A percentile compares a stretch with the other conserved stretches of the same genome.
phyloP scores from a whole-genome alignment of 2,888 invertebrate species.

The Phalera bucephala region DNA sequence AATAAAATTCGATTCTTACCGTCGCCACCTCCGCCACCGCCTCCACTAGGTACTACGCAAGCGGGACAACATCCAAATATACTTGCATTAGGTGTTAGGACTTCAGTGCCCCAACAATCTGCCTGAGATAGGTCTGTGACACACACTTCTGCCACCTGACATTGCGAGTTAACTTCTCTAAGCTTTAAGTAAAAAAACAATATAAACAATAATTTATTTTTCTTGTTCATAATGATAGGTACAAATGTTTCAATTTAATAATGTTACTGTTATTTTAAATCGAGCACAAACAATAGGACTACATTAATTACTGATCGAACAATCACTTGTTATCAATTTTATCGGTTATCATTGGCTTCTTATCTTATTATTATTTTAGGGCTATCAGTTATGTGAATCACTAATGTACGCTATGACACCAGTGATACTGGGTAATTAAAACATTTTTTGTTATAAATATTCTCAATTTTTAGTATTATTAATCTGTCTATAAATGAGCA shows the following conservation, averaged over 20 bases:
- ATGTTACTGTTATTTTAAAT: slow-evolving; percentile 20
- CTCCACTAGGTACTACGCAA: slow-evolving; percentile 40
- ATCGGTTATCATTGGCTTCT: slow-evolving; percentile 46
- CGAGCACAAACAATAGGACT: slow-evolving; percentile 38
- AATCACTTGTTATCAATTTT: slow-evolving; percentile 32
- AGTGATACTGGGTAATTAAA: neutral
- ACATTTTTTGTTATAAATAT: too few species aligned
- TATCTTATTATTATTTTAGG: slow-evolving; percentile 42
- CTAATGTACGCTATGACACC: slow-evolving; percentile 12
- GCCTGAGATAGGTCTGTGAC: slow-evolving; percentile 54
- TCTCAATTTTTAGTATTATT: too few species aligned
- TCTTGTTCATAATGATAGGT: slow-evolving; percentile 17
- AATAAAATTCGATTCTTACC: too few species aligned
- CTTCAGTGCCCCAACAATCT: slow-evolving; percentile 47
- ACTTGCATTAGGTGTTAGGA: slow-evolving; percentile 44
- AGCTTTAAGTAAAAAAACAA: slow-evolving; percentile 21
- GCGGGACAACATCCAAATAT: slow-evolving; percentile 73
- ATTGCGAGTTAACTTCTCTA: slow-evolving; percentile 38
- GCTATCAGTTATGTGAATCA: slow-evolving; percentile 29
- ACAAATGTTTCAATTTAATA: slow-evolving; percentile 10
- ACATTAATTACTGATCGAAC: slow-evolving; percentile 43
- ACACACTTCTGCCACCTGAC: slow-evolving; percentile 58
- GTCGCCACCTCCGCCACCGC: too few species aligned
- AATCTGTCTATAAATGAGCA: too few species aligned
- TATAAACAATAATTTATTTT: slow-evolving; percentile 20